phyloP scores from a whole-genome alignment of 2,888 invertebrate species.

The Leptinotarsa rubiginosa region DNA sequence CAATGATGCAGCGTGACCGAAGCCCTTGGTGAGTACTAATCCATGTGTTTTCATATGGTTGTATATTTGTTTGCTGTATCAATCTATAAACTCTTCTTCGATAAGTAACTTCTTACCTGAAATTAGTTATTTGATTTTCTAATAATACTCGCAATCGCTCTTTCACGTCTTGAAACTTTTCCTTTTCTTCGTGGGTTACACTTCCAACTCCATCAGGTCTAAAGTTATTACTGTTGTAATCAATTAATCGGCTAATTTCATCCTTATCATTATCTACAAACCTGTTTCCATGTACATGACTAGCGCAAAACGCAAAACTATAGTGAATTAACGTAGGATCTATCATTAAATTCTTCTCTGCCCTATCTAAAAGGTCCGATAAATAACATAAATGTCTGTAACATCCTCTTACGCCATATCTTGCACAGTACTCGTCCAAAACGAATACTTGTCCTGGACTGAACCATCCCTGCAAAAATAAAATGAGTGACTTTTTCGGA shows the following conservation, averaged over 20 bases:
- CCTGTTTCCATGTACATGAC: slow-evolving; percentile 99
- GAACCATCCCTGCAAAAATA: slow-evolving; percentile 90
- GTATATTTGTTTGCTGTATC: slow-evolving; percentile 32
- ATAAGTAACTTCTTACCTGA: slow-evolving; percentile 73
- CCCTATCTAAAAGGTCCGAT: slow-evolving; percentile 92
- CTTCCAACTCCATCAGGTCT: slow-evolving; percentile 99
- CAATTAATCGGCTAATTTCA: slow-evolving; percentile 63
- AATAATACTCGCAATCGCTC: slow-evolving; percentile 91
- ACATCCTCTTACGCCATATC: slow-evolving; percentile 97
- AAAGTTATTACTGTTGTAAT: slow-evolving; percentile 67
- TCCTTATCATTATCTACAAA: slow-evolving; percentile 67
- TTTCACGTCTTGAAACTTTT: slow-evolving; percentile 97
- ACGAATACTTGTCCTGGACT: slow-evolving; percentile 99
- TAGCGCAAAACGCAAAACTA: slow-evolving; percentile 99
- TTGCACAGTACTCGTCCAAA: slow-evolving; percentile 96
- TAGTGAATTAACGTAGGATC: slow-evolving; percentile 99
- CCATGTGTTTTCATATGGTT: slow-evolving; percentile 39
- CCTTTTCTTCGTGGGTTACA: slow-evolving; percentile 97
- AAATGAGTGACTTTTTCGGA: background rate
- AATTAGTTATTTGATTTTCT: slow-evolving; percentile 99
- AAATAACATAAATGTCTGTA: slow-evolving; percentile 97
- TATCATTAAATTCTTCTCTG: slow-evolving; percentile 92
- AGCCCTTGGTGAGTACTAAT: slow-evolving; percentile 20
- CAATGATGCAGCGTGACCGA: slow-evolving; percentile 32
- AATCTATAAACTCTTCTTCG: slow-evolving; percentile 23